Evolutionary conservation across 2,797 vertebrate species (phyloP), one percentile per base, ranked within the genome.

Genomic region (Triplophysa bombifrons): DNA sequence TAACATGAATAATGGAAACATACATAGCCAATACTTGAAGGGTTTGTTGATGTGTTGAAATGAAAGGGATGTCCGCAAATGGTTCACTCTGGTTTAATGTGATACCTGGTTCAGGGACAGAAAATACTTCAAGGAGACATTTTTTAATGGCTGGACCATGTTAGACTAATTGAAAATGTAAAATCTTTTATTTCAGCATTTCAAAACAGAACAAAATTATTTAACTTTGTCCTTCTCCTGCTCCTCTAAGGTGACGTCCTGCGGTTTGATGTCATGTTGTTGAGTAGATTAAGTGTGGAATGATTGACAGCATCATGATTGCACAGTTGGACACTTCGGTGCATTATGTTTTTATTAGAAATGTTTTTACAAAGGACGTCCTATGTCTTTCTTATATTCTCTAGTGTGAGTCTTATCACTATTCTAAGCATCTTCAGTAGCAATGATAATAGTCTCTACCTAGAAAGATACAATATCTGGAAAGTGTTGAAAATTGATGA

Each of bases 221-320:
- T 61, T 73, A 63, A 17, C 8, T 20, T 55, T 48, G 65, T 64
- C 34, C 38, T 53, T 75, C 8, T 73, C 34, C 56, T 19, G 48
- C 83, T 84, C 77, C 80, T 88, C 68, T 30, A 55, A 85, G 84
- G 79, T 53, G 70, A 82, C 66, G 85, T 67, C 82, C 80, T 68
- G 56, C 67, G 66, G 76, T 84, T 79, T 85, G 16, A 84, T 80
- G 34, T 48, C 1, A 84, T 84, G 78, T 87, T 85, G 19, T 25
- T 86, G 86, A 89, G 88, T 87, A 84, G 84, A 75, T 89, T 80
- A 86, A 87, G 91, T 89, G 81, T 85, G 78, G 83, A 86, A 85
- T 83, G 89, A 89, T 80, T 86, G 88, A 85, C 73, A 83, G 81
- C 72, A 74, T 80, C 84, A 73, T 88, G 84, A 90, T 88, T 88